Conservation (phyloP, 35 echinoderm and acorn worm species). For the Eucidaris tribuloides region DNA sequence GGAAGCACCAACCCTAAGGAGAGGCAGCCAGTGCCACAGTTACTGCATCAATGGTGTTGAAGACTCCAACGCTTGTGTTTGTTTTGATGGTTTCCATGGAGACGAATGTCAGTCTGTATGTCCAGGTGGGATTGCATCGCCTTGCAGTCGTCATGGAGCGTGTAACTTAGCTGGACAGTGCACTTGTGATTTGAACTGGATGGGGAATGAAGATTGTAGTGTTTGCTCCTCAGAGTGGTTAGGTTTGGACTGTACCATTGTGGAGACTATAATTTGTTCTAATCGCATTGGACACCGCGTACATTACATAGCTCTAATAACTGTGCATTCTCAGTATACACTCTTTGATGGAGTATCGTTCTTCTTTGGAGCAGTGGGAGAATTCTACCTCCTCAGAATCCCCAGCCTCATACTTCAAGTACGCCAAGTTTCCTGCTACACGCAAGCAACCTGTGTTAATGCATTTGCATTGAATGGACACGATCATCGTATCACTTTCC, state of each 20-base stretch:
- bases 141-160: conserved; percentile 59
- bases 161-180: conserved; percentile 46
- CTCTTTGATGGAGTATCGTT: conserved; percentile 67
- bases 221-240: conserved; percentile 50
- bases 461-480: conserved; percentile 32
- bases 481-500: conserved; percentile 36
- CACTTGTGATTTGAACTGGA: conserved; percentile 82
- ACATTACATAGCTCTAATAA: conserved; percentile 37
- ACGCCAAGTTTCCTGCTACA: conserved; percentile 75
- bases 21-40: conserved; percentile 65
- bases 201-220: conserved; percentile 49
- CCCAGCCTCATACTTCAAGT: conserved; percentile 39
- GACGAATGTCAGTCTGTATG: conserved; percentile 54
- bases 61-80: conserved; percentile 13
- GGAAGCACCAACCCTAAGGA: conserved; percentile 50
- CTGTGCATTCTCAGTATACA: conserved; percentile 55
- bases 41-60: conserved; percentile 67
- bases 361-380: conserved; percentile 66
- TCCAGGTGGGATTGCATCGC: conserved; percentile 42
- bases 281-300: background rate
- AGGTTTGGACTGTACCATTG: conserved; percentile 72
- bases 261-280: background rate
- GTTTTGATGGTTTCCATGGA: conserved; percentile 65
- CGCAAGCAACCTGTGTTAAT: conserved; percentile 49
- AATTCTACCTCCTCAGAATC: conserved; percentile 68